A percentile compares a stretch with the other conserved stretches of the same genome.
Conservation (phyloP, 2,797 vertebrate genomes). For the Typhlichthys subterraneus region DNA sequence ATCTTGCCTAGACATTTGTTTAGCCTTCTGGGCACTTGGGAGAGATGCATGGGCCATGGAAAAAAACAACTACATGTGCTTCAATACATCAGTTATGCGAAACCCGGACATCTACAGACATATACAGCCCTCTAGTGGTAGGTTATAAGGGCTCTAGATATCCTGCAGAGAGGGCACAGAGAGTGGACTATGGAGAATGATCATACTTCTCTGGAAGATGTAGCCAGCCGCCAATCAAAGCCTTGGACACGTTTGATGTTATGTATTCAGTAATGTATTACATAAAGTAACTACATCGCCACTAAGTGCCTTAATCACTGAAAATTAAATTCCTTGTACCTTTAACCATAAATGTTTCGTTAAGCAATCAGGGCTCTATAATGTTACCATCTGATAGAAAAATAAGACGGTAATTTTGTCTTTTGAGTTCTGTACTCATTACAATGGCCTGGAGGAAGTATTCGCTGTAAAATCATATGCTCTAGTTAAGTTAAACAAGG, state of each 20-base stretch:
- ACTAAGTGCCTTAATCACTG: slow-evolving; percentile 1
- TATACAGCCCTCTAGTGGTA: slow-evolving; percentile 82
- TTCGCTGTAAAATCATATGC: slow-evolving; percentile 75
- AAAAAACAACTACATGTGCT: slow-evolving; percentile 67
- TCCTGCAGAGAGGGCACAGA: slow-evolving; percentile 30
- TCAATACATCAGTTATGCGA: slow-evolving; percentile 69
- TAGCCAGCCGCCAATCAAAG: slow-evolving; percentile 40
- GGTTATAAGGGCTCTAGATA: slow-evolving; percentile 26
- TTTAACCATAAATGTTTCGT: slow-evolving; percentile 23
- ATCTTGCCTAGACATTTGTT: slow-evolving; percentile 84
- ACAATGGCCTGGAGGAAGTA: slow-evolving; percentile 66
- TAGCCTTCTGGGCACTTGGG: slow-evolving; percentile 83
- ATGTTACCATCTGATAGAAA: slow-evolving; percentile 52
- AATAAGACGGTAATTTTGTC: slow-evolving; percentile 54
- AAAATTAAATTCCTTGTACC: slow-evolving; percentile 5
- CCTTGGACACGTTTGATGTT: slow-evolving; percentile 43
- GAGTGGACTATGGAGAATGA: slow-evolving; percentile 50
- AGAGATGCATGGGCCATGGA: slow-evolving; percentile 76
- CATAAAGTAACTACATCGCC: slow-evolving; percentile 42
- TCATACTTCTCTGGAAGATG: slow-evolving; percentile 56
- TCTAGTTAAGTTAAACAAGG: slow-evolving; percentile 77
- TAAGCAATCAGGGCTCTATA: slow-evolving; percentile 65
- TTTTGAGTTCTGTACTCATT: slow-evolving; percentile 73
- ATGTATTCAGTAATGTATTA: slow-evolving; percentile 37
- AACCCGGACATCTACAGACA: slow-evolving; percentile 64